Evolutionary conservation across 2,888 invertebrate species (phyloP).

Genomic region (Acronicta leporina): DNA sequence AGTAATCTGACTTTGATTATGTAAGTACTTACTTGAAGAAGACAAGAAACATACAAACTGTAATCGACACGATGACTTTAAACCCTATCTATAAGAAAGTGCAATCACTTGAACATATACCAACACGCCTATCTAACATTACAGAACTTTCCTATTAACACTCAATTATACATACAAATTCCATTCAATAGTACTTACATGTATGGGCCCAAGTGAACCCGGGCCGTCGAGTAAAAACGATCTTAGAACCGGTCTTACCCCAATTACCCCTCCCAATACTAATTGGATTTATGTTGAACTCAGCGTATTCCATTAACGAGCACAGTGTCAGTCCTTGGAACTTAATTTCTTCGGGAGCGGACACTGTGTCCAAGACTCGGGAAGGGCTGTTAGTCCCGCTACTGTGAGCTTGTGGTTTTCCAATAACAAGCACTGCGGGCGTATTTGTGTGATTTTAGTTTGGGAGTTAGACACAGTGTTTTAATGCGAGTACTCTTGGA

Average conservation of each 20-base stretch:
- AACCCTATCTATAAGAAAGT: slow-evolving; percentile 27
- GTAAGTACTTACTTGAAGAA: neutral
- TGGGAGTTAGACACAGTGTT: slow-evolving; percentile 40
- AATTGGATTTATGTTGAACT: slow-evolving; percentile 66
- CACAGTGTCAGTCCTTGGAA: slow-evolving; percentile 34
- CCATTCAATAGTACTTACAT: slow-evolving; percentile 42
- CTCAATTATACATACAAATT: slow-evolving; percentile 53
- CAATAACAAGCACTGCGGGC: slow-evolving; percentile 30
- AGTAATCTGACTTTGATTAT: too few relatives aligned
- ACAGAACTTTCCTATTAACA: slow-evolving; percentile 54
- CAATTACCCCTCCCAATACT: slow-evolving; percentile 74
- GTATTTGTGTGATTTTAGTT: slow-evolving; percentile 31
- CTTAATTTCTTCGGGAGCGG: slow-evolving; percentile 10
- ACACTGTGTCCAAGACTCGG: slow-evolving; percentile 35
- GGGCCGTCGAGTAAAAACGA: slow-evolving; percentile 34
- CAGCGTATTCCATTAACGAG: slow-evolving; percentile 38
- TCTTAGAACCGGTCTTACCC: slow-evolving; percentile 71
- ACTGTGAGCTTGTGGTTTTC: slow-evolving; percentile 45
- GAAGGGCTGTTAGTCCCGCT: slow-evolving; percentile 34
- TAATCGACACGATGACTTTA: slow-evolving; percentile 15
- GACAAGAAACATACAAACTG: neutral
- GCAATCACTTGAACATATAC: slow-evolving; percentile 19
- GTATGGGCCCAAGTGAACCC: slow-evolving; percentile 39
- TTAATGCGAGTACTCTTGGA: slow-evolving; percentile 4
- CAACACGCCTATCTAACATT: slow-evolving; percentile 41